Base-by-base conservation (phyloP, 1,140 invertebrate species). In the Drosophila carrolli region DNA sequence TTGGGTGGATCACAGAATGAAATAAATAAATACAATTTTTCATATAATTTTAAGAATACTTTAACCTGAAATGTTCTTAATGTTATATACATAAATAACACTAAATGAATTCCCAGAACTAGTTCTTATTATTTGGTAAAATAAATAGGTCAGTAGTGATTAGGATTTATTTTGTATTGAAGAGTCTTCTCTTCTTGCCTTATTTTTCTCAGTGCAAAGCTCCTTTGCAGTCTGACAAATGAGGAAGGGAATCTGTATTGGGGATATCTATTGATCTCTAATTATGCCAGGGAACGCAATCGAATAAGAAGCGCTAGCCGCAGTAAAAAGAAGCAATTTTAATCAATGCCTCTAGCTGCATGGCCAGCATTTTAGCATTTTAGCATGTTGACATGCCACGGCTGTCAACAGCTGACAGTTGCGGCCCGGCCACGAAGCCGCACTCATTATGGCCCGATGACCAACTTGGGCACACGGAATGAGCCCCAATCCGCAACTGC, bases 391-490 rank as follows among this genome's bases (percentile, higher is more conserved):
- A 88, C 83, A 88, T 88, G 83, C 83, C 83, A 88, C 84, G 83
- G 83, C 83, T 88, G 84, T 86, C 83, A 86, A 71, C 83, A 86
- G 83, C 76, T 86, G 83, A 86, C 83, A 83, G 58, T 56, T 81
- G 43, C 46, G 66, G 61, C 51, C 37, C 41, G 53, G 60, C 53
- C 38, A 63, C 38, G 55, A 44, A 67, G 76, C 71, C 65, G 71
- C 46, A 89, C 83, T 86, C 83, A 88, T 88, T 88, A 88, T 88
- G 84, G 83, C 83, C 84, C 61, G 80, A 85, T 89, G 81, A 84
- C 84, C 84, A 89, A 90, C 65, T 89, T 89, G 85, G 84, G 84
- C 80, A 89, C 77, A 85, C 80, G 84, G 84, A 89, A 89, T 89
- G 84, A 89, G 76, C 74, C 82, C 81, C 84, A 89, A 72, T 72